A percentile compares a stretch with the other conserved stretches of the same genome.
phyloP scores from a whole-genome alignment of 2,797 vertebrate species.

The Cossypha dichroa region DNA sequence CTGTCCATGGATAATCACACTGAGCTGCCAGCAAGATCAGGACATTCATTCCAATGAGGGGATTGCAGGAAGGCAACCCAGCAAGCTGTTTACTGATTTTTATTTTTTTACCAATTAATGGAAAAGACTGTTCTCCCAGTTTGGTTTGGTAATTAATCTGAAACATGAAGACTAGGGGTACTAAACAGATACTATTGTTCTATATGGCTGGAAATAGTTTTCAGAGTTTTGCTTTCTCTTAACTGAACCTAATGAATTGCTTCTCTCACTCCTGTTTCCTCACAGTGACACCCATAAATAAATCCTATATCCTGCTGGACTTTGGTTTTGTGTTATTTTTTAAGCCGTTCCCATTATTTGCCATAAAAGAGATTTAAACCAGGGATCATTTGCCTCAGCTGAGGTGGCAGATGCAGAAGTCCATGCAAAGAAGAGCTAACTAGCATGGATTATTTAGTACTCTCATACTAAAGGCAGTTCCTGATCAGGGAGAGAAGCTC shows the following conservation, averaged over 20 bases:
- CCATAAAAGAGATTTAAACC: neutral
- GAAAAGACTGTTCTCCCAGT: neutral
- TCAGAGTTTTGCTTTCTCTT: neutral
- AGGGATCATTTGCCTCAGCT: neutral
- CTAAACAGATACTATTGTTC: neutral
- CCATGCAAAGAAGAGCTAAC: neutral
- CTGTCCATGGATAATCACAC: neutral
- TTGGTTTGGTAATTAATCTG: neutral
- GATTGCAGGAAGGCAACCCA: neutral
- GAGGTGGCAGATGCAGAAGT: neutral
- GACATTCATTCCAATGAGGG: fast-evolving
- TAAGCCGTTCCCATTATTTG: neutral
- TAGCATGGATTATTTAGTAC: neutral
- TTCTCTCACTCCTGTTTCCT: neutral
- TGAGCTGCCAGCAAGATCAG: neutral
- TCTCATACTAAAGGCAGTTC: neutral
- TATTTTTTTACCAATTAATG: neutral
- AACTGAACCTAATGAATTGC: neutral
- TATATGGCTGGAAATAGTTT: neutral
- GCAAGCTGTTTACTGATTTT: neutral
- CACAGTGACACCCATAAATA: neutral
- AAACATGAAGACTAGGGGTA: neutral
- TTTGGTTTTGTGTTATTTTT: neutral
- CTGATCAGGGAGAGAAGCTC: neutral
- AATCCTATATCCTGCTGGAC: neutral